Percentiles rank a stretch among this genome's conserved stretches.
Conservation (phyloP, 37 sponge, comb jelly and placozoan genomes). For the Aphrocallistes beatrix region DNA sequence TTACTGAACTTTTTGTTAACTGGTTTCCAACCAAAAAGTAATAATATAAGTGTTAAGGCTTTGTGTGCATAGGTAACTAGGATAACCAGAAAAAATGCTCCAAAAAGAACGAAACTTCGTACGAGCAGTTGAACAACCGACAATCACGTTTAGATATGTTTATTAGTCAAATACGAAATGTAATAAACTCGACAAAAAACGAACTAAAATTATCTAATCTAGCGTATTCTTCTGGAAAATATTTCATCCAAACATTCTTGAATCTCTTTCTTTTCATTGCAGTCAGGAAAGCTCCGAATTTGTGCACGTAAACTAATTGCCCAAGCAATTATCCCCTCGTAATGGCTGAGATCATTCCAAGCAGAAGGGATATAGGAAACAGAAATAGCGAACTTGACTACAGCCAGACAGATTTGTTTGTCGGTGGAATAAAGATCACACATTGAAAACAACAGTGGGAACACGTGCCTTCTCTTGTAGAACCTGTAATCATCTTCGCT, state of each 20-base stretch:
- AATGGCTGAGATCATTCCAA: not conserved
- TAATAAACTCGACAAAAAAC: not conserved
- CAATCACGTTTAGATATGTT: not conserved
- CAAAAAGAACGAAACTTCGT: too few species aligned
- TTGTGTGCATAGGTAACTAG: too few species aligned
- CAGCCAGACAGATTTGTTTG: not conserved
- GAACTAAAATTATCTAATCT: not conserved
- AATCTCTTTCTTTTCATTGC: not conserved
- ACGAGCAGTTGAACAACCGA: too few species aligned
- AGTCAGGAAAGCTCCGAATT: not conserved
- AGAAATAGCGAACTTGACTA: not conserved
- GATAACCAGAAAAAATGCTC: too few species aligned
- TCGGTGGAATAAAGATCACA: not conserved
- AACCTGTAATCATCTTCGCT: slow-evolving; percentile 40
- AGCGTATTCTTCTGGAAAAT: not conserved
- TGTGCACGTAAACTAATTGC: not conserved
- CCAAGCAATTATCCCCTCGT: not conserved
- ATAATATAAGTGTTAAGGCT: too few species aligned
- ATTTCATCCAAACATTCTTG: not conserved
- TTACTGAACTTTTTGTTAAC: too few species aligned
- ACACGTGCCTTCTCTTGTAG: slow-evolving; percentile 31
- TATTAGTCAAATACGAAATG: not conserved
- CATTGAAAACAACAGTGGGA: slow-evolving; percentile 20
- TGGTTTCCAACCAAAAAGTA: too few species aligned
- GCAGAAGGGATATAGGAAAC: not conserved